phyloP scores from a whole-genome alignment of 1,140 invertebrate genomes.

The Drosophila ercepeae region DNA sequence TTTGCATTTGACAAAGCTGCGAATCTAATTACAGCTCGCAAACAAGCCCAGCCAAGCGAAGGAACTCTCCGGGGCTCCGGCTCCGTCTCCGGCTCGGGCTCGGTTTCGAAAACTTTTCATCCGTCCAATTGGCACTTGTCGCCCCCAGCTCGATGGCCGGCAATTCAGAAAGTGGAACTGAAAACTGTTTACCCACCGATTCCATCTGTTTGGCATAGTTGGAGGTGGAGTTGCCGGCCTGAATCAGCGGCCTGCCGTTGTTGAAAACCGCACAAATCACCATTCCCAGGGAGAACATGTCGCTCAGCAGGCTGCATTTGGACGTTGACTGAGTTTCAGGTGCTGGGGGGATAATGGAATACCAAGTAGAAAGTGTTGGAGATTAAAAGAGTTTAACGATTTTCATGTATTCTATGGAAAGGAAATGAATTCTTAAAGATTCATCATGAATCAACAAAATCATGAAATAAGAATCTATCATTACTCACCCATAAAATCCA shows the following conservation, averaged over 20 bases:
- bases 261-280: slow-evolving; percentile 96
- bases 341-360: slow-evolving; percentile 84
- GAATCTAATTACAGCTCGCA: slow-evolving; percentile 78
- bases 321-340: slow-evolving; percentile 95
- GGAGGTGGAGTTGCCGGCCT: slow-evolving; percentile 94
- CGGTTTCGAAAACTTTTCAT: slow-evolving; percentile 50
- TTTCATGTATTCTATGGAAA: too few relatives aligned
- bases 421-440: too few relatives aligned
- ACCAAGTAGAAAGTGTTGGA: not conserved
- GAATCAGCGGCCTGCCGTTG: slow-evolving; percentile 92
- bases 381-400: not conserved
- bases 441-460: too few relatives aligned
- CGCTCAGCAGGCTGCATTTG: slow-evolving; percentile 92
- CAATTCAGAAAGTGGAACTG: slow-evolving; percentile 12
- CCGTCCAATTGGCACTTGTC: slow-evolving; percentile 63
- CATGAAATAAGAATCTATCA: not conserved
- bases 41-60: slow-evolving; percentile 58
- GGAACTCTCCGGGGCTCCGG: not conserved
- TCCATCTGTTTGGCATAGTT: slow-evolving; percentile 96
- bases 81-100: not conserved
- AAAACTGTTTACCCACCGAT: slow-evolving; percentile 88
- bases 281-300: slow-evolving; percentile 98
- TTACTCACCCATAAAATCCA: slow-evolving; percentile 93
- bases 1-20: slow-evolving; percentile 82
- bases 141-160: slow-evolving; percentile 41